Evolutionary conservation across 2,113 vertebrate genomes (phyloP), one percentile per base, ranked within the genome.

Genomic region (Barbus barbus): DNA sequence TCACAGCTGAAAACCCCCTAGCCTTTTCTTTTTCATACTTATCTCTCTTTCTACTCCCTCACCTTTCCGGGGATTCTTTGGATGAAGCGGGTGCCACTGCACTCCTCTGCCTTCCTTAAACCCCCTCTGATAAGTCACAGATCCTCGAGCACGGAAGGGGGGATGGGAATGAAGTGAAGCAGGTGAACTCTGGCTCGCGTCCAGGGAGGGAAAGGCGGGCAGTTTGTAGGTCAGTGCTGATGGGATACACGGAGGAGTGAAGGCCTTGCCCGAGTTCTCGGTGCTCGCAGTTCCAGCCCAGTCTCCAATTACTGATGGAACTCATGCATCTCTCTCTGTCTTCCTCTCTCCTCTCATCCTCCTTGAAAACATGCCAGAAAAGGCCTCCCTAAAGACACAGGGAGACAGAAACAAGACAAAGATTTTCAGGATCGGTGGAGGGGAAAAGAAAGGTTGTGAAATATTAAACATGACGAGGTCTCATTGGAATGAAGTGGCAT

Each of bases 191-290:
- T 78, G 44, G 81, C 63, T 78, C 63, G 72, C 26, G 26, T 46
- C 74, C 65, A 73, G 91, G 92, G 92, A 92, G 92, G 90, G 91
- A 93, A 93, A 91, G 93, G 91, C 85, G 88, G 90, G 93, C 88
- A 85, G 93, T 94, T 95, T 95, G 93, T 94, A 94, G 94, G 93
- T 94, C 94, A 93, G 89, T 89, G 85, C 89, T 92, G 91, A 89
- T 91, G 92, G 58, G 92, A 91, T 82, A 91, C 87, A 77, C 86
- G 18, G 90, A 91, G 91, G 92, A 91, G 90, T 92, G 90, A 90
- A 91, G 93, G 85, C 85, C 88, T 81, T 87, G 82, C 86, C 7
- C 78, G 83, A 86, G 86, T 88, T 89, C 86, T 86, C 89, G 82
- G 83, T 8, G 61, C 89, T 86, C 85, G 88, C 90, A 76, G 89